These are phyloP conservation scores for Phocides pigmalion DNA, from an alignment of 1,140 invertebrate genomes.

Conservation along the genomic window DNA sequence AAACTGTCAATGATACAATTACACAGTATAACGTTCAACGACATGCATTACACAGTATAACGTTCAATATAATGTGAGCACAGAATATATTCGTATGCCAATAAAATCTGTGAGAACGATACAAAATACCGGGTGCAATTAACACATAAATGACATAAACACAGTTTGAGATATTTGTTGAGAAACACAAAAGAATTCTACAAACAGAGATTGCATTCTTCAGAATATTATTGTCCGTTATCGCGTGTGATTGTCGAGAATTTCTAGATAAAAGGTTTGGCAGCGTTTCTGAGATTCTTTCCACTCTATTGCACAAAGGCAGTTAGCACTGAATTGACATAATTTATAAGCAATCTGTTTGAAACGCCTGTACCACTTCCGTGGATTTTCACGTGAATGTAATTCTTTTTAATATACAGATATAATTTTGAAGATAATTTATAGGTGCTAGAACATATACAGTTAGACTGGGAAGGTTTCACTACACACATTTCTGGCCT, in stretches of 20 bases:
- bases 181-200: constrained; percentile 13
- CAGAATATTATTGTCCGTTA: constrained; percentile 11
- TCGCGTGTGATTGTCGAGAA: constrained; percentile 14
- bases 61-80: too few species aligned
- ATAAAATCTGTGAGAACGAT: too few species aligned
- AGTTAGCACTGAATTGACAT: constrained; percentile 21
- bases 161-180: constrained; percentile 10
- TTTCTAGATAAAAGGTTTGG: constrained; percentile 23
- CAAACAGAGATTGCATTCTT: constrained; percentile 14
- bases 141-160: constrained; percentile 2
- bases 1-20: too few species aligned
- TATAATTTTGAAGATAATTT: too few species aligned
- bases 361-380: background rate
- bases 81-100: too few species aligned
- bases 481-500: too few species aligned
- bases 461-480: too few species aligned
- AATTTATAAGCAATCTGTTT: constrained; percentile 9
- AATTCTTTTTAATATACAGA: too few species aligned
- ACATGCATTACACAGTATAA: too few species aligned
- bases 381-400: background rate
- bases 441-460: too few species aligned
- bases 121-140: background rate
- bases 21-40: too few species aligned
- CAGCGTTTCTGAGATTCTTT: constrained; percentile 12
- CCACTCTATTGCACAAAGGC: constrained; percentile 20